These are phyloP conservation scores for Mesodorylaimus sp. DNA, from an alignment of 2,888 invertebrate species.

Conservation along the genomic window DNA sequence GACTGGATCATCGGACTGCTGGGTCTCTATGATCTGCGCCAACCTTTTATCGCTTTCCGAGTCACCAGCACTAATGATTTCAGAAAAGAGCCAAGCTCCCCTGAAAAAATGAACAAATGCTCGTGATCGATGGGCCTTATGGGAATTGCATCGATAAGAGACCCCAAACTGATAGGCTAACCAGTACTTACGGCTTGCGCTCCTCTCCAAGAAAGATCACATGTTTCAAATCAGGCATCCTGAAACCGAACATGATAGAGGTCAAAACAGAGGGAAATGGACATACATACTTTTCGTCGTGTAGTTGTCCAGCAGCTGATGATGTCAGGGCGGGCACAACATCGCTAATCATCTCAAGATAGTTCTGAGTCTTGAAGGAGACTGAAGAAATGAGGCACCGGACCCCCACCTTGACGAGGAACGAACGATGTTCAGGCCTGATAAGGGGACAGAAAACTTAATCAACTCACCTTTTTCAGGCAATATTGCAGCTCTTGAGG, in stretches of 20 bases:
- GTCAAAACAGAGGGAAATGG: too few relatives aligned
- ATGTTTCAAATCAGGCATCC: conserved; percentile 33
- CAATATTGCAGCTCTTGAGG: conserved; percentile 50
- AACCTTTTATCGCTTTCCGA: conserved; percentile 28
- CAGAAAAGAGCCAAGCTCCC: conserved; percentile 29
- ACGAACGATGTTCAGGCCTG: background rate
- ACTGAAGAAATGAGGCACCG: conserved; percentile 49
- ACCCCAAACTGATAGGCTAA: background rate
- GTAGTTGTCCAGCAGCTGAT: too few relatives aligned
- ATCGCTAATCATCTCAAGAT: conserved; percentile 44
- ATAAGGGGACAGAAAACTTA: conserved; percentile 3
- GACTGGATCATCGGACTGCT: conserved; percentile 48
- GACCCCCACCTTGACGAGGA: conserved; percentile 36
- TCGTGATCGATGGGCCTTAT: conserved; percentile 14
- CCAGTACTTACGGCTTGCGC: conserved; percentile 38
- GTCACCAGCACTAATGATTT: conserved; percentile 30
- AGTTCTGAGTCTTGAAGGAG: conserved; percentile 46
- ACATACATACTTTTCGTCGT: too few relatives aligned
- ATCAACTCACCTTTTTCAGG: conserved; percentile 44
- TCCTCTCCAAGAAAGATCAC: conserved; percentile 44
- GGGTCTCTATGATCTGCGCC: conserved; percentile 36
- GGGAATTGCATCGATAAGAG: conserved; percentile 4
- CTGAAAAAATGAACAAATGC: conserved; percentile 24
- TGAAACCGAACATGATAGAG: conserved; percentile 4
- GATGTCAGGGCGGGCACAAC: conserved; percentile 41